Evolutionary conservation across 2,797 vertebrate genomes (phyloP), one percentile per base, ranked within the genome.

Genomic region (Mustela erminea): DNA sequence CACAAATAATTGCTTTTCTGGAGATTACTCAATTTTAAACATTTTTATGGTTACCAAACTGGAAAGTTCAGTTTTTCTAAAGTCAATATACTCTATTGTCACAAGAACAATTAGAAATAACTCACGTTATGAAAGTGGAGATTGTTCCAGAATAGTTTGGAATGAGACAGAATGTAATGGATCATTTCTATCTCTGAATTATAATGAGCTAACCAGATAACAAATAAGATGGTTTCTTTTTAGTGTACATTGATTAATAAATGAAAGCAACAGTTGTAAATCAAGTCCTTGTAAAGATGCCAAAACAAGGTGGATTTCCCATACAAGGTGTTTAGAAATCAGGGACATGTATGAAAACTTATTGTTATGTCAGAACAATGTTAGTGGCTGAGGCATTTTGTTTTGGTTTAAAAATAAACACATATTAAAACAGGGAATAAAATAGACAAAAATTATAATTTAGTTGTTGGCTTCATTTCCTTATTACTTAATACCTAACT

Each of bases 31-130:
- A 35, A 94, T 90, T 92, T 93, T 56, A 72, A 93, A 84, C 29
- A 58, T 87, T 62, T 84, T 12, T 49, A 2, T 14, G 23, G 9
- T 78, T 95, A 60, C 68, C 46, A 72, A 93, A 87, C 75, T 72
- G 38, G 77, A 89, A 92, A 95, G 52, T 70, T 80, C 38, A 70
- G 29, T 91, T 80, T 92, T 92, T 92, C 87, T 92, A 81, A 92
- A 96, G 87, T 32, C 25, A 90, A 72, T 49, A 32, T 29, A 23
- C 43, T 46, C 54, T 66, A 64, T 14, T n/a, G 10, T 68, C 20
- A 81, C 25, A 60, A 84, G 58, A 93, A 80, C 5, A 75, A 80
- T 75, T 14, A 95, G 78, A 88, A 72, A 85, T 49, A 92, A 77
- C 32, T 84, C 52, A 77, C 41, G 52, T 80, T 49, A 81, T 54